Base-by-base conservation (phyloP, 2,797 vertebrate genomes). In the Malacoraja senta region DNA sequence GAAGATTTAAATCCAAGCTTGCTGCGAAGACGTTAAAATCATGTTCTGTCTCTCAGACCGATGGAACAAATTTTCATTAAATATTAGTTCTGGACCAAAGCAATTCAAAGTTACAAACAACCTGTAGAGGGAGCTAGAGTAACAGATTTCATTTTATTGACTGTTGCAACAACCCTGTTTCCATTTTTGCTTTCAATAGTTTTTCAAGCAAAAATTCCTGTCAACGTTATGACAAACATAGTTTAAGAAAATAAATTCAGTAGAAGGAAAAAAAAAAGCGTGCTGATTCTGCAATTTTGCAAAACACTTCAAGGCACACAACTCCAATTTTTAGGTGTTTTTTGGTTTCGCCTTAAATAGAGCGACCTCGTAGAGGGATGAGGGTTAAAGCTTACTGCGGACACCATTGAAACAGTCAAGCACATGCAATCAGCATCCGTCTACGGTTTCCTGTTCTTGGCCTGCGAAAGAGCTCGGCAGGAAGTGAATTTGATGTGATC, bases 111-210 rank as follows among this genome's bases (percentile, higher is more conserved):
- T n/a, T 88, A 17, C n/a, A 65, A 88, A 68, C 8, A 35, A 35
- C 32, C 84, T 3, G 17, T 35, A 68, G 65, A 88, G n/a, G n/a
- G 63, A 88, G 84, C 61, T 35, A 19, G 32, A 68, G 19, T 19
- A 88, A 68, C 63, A 63, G 29, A 68, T 88, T 84, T 84, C 81
- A 83, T 58, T 86, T 63, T 65, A 35, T 68, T 65, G 35, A 88
- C 68, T 17, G 19, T 19, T 35, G 24, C 9, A 32, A 88, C 63
- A 65, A 32, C n/a, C 29, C 61, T 65, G 84, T 17, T 32, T 8
- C n/a, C 1, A 24, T 68, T 88, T 61, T 65, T 65, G 84, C 26
- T 0, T 32, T 21, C 61, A 88, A n/a, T 78, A 35, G 17, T 78
- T 78, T 77, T 78, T 78, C 32, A 35, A 78, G 26, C 77, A 35